Conservation (phyloP, 2,797 vertebrate genomes). For the Echiichthys vipera region DNA sequence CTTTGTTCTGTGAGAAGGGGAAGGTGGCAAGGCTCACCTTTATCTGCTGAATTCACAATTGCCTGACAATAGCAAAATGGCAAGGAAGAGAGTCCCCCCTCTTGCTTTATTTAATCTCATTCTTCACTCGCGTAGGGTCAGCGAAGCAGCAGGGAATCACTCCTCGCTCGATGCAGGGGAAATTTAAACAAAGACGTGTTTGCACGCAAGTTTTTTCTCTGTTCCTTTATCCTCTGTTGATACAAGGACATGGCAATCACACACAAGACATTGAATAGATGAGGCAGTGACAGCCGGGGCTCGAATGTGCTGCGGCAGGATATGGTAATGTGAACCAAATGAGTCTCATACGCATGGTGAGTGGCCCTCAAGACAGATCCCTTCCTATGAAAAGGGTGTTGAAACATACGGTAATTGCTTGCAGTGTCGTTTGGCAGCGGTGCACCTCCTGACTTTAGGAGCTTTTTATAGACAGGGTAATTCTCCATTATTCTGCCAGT, state of each 20-base stretch:
- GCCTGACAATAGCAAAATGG: slow-evolving; percentile 34
- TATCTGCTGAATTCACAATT: slow-evolving; percentile 62
- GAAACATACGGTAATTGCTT: slow-evolving; percentile 84
- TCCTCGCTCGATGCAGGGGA: slow-evolving; percentile 11
- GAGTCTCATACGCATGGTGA: slow-evolving; percentile 68
- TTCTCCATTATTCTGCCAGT: slow-evolving; percentile 74
- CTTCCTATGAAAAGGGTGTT: slow-evolving; percentile 79
- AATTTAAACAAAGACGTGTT: slow-evolving; percentile 65
- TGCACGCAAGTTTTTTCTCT: neutral
- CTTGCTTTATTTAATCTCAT: slow-evolving; percentile 62
- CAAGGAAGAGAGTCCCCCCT: slow-evolving; percentile 35
- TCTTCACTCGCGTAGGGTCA: slow-evolving; percentile 57
- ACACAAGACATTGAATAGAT: slow-evolving; percentile 51
- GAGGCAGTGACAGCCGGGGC: slow-evolving; percentile 66
- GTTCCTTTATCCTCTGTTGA: slow-evolving; percentile 52
- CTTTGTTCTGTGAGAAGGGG: slow-evolving; percentile 61
- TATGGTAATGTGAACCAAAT: slow-evolving; percentile 81
- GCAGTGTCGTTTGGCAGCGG: slow-evolving; percentile 76
- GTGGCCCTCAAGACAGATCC: slow-evolving; percentile 74
- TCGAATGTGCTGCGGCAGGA: slow-evolving; percentile 64
- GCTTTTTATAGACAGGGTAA: slow-evolving; percentile 75
- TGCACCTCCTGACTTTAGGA: slow-evolving; percentile 72
- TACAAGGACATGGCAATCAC: slow-evolving; percentile 55
- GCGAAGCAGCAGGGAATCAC: slow-evolving; percentile 34
- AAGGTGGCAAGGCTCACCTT: slow-evolving; percentile 54